Base-by-base conservation (phyloP, 92 coral and sea anemone species). In the Palythoa heliodiscus region DNA sequence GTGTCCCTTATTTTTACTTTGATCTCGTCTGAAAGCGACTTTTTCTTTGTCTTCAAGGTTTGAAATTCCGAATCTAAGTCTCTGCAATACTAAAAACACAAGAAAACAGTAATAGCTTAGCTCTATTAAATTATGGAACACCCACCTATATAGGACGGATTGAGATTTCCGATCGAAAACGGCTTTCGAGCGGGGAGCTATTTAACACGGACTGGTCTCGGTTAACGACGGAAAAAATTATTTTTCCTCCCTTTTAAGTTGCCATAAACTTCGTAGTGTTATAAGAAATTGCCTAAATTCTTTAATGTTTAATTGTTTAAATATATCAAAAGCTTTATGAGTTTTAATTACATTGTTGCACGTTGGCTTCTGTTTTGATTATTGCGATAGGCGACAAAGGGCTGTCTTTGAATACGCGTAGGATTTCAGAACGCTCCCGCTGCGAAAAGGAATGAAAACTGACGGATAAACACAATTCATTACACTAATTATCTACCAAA, bases 401-500 rank as follows among this genome's bases (percentile, higher is more conserved):
- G 63, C 17, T 11, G 13, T 24, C 77, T 48, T 75, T 23, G 64
- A 75, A 20, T 20, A 12, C 16, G 68, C 66, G 81, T 53, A 64
- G 81, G 67, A 3, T 54, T 25, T 17, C 22, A 52, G 37, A 11
- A 53, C 20, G 40, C 67, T 14, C 81, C 81, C 11, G 67, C 22
- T 11, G 81, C 13, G 81, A 76, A 76, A n/a, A 22, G 67, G 29
- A 52, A 23, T 76, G 81, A 54, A 48, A 76, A 76, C 67, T 53
- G 14, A 54, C 24, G 11, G 66, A 52, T 53, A 52, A 7, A 54
- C 67, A 50, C 48, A 12, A 53, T 24, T 54, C 67, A 54, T 75
- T 76, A 76, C 23, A 54, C 67, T 53, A 76, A 76, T 76, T 76
- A 53, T 25, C 25, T 76, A 76, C 81, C 81, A 53, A 76, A 76